Conservation (phyloP, 2,113 vertebrate species). For the Girardinichthys multiradiatus region DNA sequence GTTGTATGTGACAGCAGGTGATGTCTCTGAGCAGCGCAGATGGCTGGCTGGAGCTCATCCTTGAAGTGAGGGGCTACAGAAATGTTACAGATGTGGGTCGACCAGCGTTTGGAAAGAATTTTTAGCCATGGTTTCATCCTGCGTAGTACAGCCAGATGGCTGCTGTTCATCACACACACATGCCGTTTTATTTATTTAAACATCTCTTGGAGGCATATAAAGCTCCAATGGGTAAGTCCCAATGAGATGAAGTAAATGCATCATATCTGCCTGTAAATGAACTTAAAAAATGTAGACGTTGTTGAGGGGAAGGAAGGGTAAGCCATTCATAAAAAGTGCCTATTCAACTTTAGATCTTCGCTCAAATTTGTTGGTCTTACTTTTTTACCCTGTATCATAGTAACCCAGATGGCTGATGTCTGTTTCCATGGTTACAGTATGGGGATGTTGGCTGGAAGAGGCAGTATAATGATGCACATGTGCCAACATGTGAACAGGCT, state of each 20-base stretch:
- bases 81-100: constrained; percentile 54
- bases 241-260: constrained; percentile 6
- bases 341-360: background rate
- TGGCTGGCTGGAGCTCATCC: constrained; percentile 33
- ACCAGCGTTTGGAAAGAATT: constrained; percentile 33
- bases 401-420: constrained; percentile 22
- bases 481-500: constrained; percentile 7
- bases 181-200: constrained; percentile 36
- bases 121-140: constrained; percentile 29
- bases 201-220: constrained; percentile 35
- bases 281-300: background rate
- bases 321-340: constrained; percentile 6
- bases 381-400: constrained; percentile 6
- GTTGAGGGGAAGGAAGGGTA: background rate
- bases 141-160: constrained; percentile 39
- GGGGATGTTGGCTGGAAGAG: constrained; percentile 10
- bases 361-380: background rate
- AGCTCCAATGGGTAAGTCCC: constrained; percentile 3
- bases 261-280: background rate
- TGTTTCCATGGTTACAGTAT: constrained; percentile 40
- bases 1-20: constrained; percentile 17
- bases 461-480: constrained; percentile 15
- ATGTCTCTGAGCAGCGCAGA: constrained; percentile 42
- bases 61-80: constrained; percentile 14
- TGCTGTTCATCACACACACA: constrained; percentile 4